phyloP scores from a whole-genome alignment of 2,888 invertebrate species.

The Oligia latruncula region DNA sequence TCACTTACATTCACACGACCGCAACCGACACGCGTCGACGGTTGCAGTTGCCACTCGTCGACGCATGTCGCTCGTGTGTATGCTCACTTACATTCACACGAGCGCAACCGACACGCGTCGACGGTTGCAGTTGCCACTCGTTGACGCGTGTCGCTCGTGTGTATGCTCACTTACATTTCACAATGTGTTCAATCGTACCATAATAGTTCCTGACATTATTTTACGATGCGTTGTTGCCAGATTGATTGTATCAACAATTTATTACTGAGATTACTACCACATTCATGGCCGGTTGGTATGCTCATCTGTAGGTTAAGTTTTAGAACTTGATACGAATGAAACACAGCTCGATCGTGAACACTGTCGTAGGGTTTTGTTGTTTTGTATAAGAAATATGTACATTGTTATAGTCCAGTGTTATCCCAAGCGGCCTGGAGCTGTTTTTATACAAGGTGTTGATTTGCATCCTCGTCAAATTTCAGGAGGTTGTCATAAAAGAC shows the following conservation, averaged over 20 bases:
- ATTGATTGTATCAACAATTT: constrained; percentile 10
- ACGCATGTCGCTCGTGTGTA: too few species aligned
- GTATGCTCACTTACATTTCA: background rate
- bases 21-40: too few species aligned
- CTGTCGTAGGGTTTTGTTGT: constrained; percentile 4
- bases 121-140: too few species aligned
- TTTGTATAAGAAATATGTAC: constrained; percentile 4
- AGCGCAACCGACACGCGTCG: background rate
- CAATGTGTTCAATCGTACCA: constrained; percentile 46
- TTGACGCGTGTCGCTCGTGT: too few species aligned
- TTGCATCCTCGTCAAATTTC: too few species aligned
- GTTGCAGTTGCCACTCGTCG: too few species aligned
- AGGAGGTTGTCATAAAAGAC: too few species aligned
- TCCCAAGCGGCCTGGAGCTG: background rate
- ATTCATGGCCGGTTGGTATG: constrained; percentile 6
- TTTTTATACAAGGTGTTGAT: background rate
- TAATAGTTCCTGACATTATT: constrained; percentile 26
- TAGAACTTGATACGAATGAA: constrained; percentile 34
- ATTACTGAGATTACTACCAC: constrained; percentile 43
- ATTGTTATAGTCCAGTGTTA: constrained; percentile 17
- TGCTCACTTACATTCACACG: background rate
- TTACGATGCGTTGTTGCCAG: constrained; percentile 9
- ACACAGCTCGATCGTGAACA: constrained; percentile 1
- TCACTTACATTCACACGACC: background rate
- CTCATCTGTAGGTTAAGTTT: constrained; percentile 11